These are phyloP conservation scores for Avahi laniger DNA, from an alignment of 2,797 vertebrate species.

Conservation along the genomic window DNA sequence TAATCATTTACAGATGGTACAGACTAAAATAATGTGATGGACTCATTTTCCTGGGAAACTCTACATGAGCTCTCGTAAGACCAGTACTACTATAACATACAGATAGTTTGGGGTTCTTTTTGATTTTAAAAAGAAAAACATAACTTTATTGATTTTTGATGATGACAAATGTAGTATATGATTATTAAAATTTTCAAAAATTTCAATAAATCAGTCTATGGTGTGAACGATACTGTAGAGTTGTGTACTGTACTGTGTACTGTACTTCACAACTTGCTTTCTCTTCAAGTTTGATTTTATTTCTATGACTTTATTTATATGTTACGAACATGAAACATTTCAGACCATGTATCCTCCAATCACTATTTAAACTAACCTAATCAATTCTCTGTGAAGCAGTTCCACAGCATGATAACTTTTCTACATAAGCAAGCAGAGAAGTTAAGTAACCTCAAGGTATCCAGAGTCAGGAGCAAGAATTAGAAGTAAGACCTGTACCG, in stretches of 20 bases:
- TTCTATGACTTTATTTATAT: neutral
- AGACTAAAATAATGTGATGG: too few relatives aligned
- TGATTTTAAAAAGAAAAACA: neutral
- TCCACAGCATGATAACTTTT: neutral
- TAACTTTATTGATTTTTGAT: neutral
- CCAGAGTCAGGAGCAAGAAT: neutral
- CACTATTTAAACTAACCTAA: neutral
- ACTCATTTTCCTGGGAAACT: neutral
- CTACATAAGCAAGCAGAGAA: neutral
- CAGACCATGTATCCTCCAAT: neutral
- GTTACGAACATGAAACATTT: neutral
- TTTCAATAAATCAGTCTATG: neutral
- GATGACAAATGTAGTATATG: neutral
- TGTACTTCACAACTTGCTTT: neutral
- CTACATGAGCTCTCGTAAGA: rapidly evolving
- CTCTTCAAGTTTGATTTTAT: neutral
- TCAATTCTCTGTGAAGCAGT: neutral
- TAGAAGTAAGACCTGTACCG: neutral
- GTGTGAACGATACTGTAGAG: neutral
- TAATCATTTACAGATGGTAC: rapidly evolving
- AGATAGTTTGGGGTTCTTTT: neutral
- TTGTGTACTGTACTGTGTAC: neutral
- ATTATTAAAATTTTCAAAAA: neutral
- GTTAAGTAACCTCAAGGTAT: neutral
- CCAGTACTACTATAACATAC: rapidly evolving